These are phyloP conservation scores for Lasioglossum albipes DNA, from an alignment of 1,140 invertebrate genomes.

Conservation along the genomic window DNA sequence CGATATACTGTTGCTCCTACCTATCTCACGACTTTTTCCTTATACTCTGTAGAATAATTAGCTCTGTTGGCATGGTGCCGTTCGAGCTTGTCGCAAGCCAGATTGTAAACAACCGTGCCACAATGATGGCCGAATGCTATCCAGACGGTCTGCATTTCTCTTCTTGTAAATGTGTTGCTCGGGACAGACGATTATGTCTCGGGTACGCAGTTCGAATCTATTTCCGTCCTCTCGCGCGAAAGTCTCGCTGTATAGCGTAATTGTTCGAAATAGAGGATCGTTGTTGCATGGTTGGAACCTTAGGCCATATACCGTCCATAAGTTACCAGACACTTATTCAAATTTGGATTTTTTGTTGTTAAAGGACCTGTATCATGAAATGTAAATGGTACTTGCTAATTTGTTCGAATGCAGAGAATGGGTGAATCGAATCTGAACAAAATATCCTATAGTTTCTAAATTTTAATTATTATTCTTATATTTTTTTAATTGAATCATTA, in stretches of 20 bases:
- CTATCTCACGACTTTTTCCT: not conserved
- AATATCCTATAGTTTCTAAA: no score
- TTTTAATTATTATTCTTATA: no score
- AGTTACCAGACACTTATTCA: no score
- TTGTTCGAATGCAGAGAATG: no score
- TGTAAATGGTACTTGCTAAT: no score
- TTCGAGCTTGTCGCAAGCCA: constrained; percentile 5
- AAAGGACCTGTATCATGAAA: no score
- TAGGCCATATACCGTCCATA: no score
- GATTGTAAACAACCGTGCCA: constrained; percentile 6
- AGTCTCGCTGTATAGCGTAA: not conserved
- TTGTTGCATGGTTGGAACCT: not conserved
- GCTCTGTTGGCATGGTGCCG: not conserved
- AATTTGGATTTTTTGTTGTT: no score
- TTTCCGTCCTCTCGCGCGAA: not conserved
- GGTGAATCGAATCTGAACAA: no score
- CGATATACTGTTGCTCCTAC: constrained; percentile 35
- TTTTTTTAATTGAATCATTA: no score
- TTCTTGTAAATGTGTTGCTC: not conserved
- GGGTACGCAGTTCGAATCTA: not conserved
- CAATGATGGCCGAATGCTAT: not conserved
- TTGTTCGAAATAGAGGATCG: not conserved
- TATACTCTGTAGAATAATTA: not conserved
- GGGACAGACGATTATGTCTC: not conserved
- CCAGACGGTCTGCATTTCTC: not conserved